phyloP scores from a whole-genome alignment of 2,797 vertebrate genomes.

The Fratercula arctica region DNA sequence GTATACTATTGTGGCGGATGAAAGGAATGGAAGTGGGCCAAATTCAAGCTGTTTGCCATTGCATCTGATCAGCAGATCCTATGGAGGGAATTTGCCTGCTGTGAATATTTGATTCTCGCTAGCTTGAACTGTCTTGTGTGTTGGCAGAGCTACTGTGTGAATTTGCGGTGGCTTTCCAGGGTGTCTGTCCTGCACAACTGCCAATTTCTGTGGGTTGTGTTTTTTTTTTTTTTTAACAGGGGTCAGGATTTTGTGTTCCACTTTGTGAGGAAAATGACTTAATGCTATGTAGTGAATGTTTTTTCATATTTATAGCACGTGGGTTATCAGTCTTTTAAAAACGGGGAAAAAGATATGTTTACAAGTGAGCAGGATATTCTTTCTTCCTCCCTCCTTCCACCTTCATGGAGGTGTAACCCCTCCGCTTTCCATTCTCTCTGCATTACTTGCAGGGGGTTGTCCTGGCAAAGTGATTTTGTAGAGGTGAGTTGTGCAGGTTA shows the following conservation, averaged over 20 bases:
- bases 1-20: constrained; percentile 18
- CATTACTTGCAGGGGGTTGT: background rate
- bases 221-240: background rate
- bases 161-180: constrained; percentile 38
- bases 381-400: background rate
- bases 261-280: background rate
- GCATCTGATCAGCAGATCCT: constrained; percentile 69
- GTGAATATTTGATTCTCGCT: constrained; percentile 50
- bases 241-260: background rate
- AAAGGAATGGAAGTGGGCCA: constrained; percentile 42
- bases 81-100: constrained; percentile 70
- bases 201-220: background rate
- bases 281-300: background rate
- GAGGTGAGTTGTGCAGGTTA: background rate
- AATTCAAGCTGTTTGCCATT: constrained; percentile 51
- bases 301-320: background rate
- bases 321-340: background rate
- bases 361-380: background rate
- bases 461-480: background rate
- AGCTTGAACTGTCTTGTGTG: constrained; percentile 4
- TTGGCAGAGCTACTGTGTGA: constrained; percentile 8
- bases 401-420: background rate
- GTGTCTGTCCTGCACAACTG: background rate
- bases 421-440: background rate
- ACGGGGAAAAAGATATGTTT: background rate